Conservation (phyloP, 2,888 invertebrate species). For the Lasioglossum leucozonium region DNA sequence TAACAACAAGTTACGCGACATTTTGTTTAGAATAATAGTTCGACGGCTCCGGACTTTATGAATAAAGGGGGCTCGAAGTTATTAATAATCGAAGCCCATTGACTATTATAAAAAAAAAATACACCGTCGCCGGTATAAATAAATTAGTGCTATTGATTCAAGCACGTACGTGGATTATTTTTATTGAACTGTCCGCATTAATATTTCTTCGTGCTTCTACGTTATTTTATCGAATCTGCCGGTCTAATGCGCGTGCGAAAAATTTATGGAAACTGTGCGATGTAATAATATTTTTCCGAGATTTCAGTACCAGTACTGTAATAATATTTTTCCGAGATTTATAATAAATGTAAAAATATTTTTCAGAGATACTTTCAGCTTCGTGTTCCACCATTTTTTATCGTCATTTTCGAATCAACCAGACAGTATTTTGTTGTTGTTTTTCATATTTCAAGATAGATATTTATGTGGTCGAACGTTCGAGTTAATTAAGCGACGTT, state of each 20-base stretch:
- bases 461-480: neutral
- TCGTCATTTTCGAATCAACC: too few species aligned
- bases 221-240: neutral
- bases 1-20: neutral
- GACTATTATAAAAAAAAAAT: neutral
- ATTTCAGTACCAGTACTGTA: too few species aligned
- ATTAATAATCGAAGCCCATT: constrained; percentile 5
- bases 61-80: neutral
- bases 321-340: too few species aligned
- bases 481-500: neutral
- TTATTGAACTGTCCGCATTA: neutral
- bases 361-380: too few species aligned
- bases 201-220: neutral
- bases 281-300: too few species aligned
- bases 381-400: too few species aligned
- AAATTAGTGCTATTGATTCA: neutral
- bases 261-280: too few species aligned
- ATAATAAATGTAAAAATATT: too few species aligned
- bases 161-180: neutral
- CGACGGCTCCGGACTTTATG: neutral
- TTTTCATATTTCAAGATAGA: neutral
- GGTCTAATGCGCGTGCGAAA: neutral
- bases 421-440: neutral
- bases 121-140: constrained; percentile 11
- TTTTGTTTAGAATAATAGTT: neutral